Conservation (phyloP, 2,797 vertebrate species). For the Onychomys arenicola region DNA sequence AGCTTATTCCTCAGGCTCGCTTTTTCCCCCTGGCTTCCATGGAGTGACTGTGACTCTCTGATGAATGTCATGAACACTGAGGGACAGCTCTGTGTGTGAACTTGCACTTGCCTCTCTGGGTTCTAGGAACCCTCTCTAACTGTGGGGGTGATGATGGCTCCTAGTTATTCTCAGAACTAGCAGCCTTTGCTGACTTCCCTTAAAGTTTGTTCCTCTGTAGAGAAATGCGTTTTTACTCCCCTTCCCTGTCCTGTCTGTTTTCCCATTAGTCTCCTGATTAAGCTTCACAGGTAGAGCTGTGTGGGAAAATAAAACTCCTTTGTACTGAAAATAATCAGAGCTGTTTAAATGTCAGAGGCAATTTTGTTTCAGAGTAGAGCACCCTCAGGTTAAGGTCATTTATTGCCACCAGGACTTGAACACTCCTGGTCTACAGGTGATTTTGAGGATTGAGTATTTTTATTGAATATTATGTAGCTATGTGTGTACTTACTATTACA, state of each 20-base stretch:
- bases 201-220: not conserved
- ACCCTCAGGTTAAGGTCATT: not conserved
- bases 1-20: not conserved
- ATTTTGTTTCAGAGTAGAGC: not conserved
- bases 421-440: not conserved
- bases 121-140: not conserved
- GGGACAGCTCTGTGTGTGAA: not conserved
- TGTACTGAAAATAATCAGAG: constrained; percentile 8
- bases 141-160: not conserved
- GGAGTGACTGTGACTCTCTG: not conserved
- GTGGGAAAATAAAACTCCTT: not conserved
- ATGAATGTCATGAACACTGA: not conserved
- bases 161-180: not conserved
- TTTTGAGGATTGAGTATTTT: constrained; percentile 2
- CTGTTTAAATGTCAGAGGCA: not conserved
- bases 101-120: not conserved
- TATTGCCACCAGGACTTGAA: not conserved
- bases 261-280: not conserved
- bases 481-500: not conserved
- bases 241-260: not conserved
- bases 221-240: not conserved
- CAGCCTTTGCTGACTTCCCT: not conserved
- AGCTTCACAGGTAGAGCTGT: not conserved
- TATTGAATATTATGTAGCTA: not conserved
- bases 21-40: not conserved